Evolutionary conservation across 2,888 invertebrate genomes (phyloP).

Genomic region (Pogonocherus hispidulus): DNA sequence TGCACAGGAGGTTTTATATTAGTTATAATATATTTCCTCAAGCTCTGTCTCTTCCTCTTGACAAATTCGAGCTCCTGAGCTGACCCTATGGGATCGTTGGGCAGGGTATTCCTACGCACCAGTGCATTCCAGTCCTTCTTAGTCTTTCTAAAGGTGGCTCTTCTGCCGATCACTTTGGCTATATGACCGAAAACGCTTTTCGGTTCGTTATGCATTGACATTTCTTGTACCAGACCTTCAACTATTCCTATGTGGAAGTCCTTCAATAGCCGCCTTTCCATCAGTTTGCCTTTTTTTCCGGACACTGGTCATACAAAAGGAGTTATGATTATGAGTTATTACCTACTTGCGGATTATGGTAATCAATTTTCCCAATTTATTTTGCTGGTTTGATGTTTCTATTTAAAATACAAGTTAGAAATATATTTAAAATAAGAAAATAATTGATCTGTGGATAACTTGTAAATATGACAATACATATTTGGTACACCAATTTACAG

Average conservation of each 20-base stretch:
- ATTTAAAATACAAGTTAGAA: too few relatives aligned
- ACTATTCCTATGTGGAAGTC: conserved; percentile 93
- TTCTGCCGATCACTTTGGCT: conserved; percentile 83
- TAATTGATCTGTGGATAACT: too few relatives aligned
- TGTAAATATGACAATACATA: too few relatives aligned
- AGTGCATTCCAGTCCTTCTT: conserved; percentile 88
- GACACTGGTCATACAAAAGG: conserved; percentile 72
- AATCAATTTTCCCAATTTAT: too few relatives aligned
- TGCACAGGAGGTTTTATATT: conserved; percentile 75
- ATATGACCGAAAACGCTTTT: conserved; percentile 88
- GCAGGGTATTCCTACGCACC: conserved; percentile 79
- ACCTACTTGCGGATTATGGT: too few relatives aligned
- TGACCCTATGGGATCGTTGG: conserved; percentile 84
- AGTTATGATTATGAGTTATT: too few relatives aligned
- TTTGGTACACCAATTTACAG: too few relatives aligned
- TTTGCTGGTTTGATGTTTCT: too few relatives aligned
- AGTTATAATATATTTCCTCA: conserved; percentile 79
- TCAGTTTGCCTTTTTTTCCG: conserved; percentile 87
- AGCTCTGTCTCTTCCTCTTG: conserved; percentile 78
- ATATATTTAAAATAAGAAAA: too few relatives aligned
- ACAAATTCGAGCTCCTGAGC: conserved; percentile 77
- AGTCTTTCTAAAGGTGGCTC: conserved; percentile 70
- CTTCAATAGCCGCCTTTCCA: conserved; percentile 88
- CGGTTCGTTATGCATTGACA: conserved; percentile 74
- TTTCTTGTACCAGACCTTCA: conserved; percentile 84